Evolutionary conservation across 1,140 invertebrate genomes (phyloP), one percentile per base, ranked within the genome.

Genomic region (Copidosoma floridanum): DNA sequence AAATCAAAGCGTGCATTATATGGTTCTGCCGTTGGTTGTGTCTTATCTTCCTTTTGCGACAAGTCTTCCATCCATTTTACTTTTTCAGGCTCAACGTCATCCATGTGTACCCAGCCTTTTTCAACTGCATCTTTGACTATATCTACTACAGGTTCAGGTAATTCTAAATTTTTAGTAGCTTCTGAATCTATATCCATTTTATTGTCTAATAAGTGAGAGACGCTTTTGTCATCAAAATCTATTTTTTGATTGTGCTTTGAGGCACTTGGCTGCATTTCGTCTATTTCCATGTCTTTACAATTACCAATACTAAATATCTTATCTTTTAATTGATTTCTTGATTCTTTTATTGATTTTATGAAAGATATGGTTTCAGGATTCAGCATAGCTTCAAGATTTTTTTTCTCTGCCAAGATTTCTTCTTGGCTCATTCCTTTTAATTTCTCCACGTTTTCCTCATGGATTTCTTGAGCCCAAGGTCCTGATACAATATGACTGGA

Each of bases 51-150:
- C 57, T 70, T 69, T 55, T 73, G 44, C 27, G 77, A 68, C 16
- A 91, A 74, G 59, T 88, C 83, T 71, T 85, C 84, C 82, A 94
- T 91, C 93, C 93, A 95, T 65, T 89, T 85, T 4, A 95, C 73
- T 76, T 95, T 96, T 65, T 91, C 89, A 63, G 84, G 83, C 75
- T 95, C 93, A 40, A 94, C 69, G 27, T 83, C 81, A 74, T 92
- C 85, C 85, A 95, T 95, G 71, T 94, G 84, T 0, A 94, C 65
- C 89, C 90, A 95, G 24, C 88, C 85, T 56, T 86, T 84, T 2
- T 86, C 70, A 57, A 84, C 78, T 50, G 83, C 84, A 71, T 83
- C 81, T 41, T 82, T 81, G 11, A 89, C 68, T 29, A 91, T 74
- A 64, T 89, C 84, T 59, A 82, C 74, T 2, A 84, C 80, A 68